Evolutionary conservation across 2,797 vertebrate genomes (phyloP).

Genomic region (Centroberyx gerrardi): DNA sequence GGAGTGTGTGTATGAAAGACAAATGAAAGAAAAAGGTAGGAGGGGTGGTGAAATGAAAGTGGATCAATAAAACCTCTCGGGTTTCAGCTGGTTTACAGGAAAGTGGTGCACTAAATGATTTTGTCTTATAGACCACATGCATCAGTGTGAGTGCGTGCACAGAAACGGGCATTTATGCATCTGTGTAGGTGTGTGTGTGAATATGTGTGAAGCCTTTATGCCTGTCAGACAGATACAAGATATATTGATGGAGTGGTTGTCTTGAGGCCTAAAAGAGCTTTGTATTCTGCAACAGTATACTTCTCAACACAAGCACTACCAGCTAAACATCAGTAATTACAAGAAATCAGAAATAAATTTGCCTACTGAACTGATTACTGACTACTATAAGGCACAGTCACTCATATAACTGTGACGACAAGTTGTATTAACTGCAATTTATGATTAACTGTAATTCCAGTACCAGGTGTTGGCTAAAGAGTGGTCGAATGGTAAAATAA

Average conservation of each 20-base stretch:
- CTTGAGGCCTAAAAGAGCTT: not conserved
- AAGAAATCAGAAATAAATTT: not conserved
- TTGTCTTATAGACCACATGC: slow-evolving; percentile 43
- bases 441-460: not conserved
- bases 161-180: no score
- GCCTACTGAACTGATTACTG: not conserved
- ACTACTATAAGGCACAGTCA: not conserved
- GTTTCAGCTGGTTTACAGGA: slow-evolving; percentile 76
- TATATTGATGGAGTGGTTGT: slow-evolving; percentile 3
- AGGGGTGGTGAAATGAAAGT: slow-evolving; percentile 23
- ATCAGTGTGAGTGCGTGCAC: not conserved
- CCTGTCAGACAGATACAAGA: slow-evolving; percentile 14
- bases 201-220: not conserved
- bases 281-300: not conserved
- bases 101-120: slow-evolving; percentile 54
- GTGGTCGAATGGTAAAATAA: not conserved
- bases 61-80: slow-evolving; percentile 69
- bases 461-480: not conserved
- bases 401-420: not conserved
- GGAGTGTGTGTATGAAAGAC: slow-evolving; percentile 6
- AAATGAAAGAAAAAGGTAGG: slow-evolving; percentile 10
- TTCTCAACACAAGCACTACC: not conserved
- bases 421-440: no score
- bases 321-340: not conserved
- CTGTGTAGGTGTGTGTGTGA: not conserved